These are phyloP conservation scores for Drosophila koepferae DNA, from an alignment of 2,888 invertebrate genomes.

Conservation along the genomic window DNA sequence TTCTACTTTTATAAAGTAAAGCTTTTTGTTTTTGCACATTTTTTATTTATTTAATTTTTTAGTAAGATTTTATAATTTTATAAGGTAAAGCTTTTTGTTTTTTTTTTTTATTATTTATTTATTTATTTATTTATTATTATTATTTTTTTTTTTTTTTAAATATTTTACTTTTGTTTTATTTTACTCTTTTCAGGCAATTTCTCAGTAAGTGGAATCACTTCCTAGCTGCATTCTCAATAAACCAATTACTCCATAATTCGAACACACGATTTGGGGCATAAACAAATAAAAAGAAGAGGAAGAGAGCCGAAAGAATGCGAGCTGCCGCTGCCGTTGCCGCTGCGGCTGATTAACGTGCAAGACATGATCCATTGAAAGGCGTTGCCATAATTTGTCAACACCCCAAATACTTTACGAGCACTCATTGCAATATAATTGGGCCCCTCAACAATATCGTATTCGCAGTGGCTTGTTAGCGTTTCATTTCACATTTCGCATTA, in stretches of 20 bases:
- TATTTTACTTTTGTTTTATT: too few relatives aligned
- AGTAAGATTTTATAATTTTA: too few relatives aligned
- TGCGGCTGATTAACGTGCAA: slow-evolving; percentile 59
- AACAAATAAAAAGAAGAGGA: too few relatives aligned
- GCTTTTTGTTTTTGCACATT: too few relatives aligned
- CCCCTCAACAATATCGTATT: slow-evolving; percentile 46
- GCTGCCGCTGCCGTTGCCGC: background rate
- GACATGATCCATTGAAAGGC: slow-evolving; percentile 68
- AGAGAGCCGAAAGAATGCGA: background rate
- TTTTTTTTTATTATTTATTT: too few relatives aligned
- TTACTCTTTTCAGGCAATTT: too few relatives aligned
- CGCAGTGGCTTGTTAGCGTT: slow-evolving; percentile 35
- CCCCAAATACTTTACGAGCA: slow-evolving; percentile 81
- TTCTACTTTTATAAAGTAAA: too few relatives aligned
- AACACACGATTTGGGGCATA: background rate
- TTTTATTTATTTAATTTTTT: too few relatives aligned
- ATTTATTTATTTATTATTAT: too few relatives aligned
- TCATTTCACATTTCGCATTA: slow-evolving; percentile 68
- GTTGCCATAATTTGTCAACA: slow-evolving; percentile 84
- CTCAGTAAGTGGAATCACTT: background rate
- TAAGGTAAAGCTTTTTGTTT: too few relatives aligned
- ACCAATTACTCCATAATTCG: background rate
- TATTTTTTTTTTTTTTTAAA: too few relatives aligned
- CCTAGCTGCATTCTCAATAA: background rate
- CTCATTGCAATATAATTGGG: slow-evolving; percentile 79